Base-by-base conservation (phyloP, 2,888 invertebrate genomes). In the Polydrusus cervinus region DNA sequence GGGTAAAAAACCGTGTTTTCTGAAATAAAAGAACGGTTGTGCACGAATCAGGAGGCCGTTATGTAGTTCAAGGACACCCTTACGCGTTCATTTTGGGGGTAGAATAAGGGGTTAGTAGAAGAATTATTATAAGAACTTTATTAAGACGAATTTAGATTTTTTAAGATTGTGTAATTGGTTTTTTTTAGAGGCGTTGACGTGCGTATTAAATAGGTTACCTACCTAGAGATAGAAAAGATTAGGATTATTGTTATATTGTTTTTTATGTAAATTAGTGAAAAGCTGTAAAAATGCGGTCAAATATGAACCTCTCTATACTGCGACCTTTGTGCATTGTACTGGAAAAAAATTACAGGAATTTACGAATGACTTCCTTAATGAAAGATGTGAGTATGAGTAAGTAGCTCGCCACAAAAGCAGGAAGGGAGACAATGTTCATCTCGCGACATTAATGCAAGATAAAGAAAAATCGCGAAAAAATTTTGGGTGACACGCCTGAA, bases 11-110 rank as follows among this genome's bases (percentile, higher is more conserved):
- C 30, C 30, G 55, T 18, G 30, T 55, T 55, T 55, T 55, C 14
- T 7, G 30, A 25, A 38, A 57, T 34, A 57, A 57, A 57, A 38
- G 57, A 57, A 57, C 57, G 34, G 57, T 38, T 57, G 11, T 57
- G 13, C 57, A 57, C 34, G 55, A 55, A 55, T 25, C 25, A 30
- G 55, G 57, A 30, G 51, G 55, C n/a, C 25, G 34, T 9, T 57
- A 57, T 65, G 65, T 65, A 65, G 49, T 65, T 65, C 65, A 65
- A 65, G 65, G 65, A 47, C 65, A 10, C 65, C 11, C 34, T 57
- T 14, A 34, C 38, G 34, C 57, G 34, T 57, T 57, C 14, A 38
- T 38, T 57, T 57, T 38, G 34, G 34, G 16, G 57, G 57, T 57
- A 57, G 16, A 38, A 34, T 34, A 55, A 16, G 13, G 14, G 38